Conservation (phyloP, 2,888 invertebrate species). For the Zhuqinia jingwanae region DNA sequence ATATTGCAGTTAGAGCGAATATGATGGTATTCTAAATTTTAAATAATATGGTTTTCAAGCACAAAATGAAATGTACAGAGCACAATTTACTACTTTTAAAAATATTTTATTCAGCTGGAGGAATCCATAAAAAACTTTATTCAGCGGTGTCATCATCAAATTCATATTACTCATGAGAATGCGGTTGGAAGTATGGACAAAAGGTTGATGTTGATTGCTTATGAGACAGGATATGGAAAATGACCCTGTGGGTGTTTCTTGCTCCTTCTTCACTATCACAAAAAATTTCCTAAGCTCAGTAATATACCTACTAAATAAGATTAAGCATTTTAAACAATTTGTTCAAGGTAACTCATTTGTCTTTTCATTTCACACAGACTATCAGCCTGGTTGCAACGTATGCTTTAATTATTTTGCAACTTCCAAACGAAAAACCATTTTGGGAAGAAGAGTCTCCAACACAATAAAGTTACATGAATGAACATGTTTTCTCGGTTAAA, state of each 20-base stretch:
- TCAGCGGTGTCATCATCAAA: background rate
- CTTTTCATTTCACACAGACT: too few species aligned
- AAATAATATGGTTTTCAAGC: too few species aligned
- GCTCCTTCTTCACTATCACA: conserved; percentile 13
- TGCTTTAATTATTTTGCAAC: background rate
- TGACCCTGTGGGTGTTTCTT: conserved; percentile 7
- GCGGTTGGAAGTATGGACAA: background rate
- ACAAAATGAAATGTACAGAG: too few species aligned
- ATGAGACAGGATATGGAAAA: conserved; percentile 1
- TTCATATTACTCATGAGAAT: too few species aligned
- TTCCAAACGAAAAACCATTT: conserved; percentile 8
- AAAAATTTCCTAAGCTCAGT: background rate
- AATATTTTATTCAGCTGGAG: background rate
- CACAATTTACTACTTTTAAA: background rate
- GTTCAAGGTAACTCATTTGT: background rate
- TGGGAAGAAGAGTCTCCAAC: background rate
- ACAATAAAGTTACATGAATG: too few species aligned
- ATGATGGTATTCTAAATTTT: background rate
- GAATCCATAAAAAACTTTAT: background rate
- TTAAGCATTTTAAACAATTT: background rate
- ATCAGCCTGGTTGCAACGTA: background rate
- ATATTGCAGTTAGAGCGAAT: background rate
- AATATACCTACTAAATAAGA: too few species aligned
- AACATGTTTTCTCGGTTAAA: too few species aligned
- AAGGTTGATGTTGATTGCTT: background rate